A percentile compares a stretch with the other conserved stretches of the same genome.
Evolutionary conservation across 2,888 invertebrate genomes (phyloP).

Genomic region (Stenurella melanura): DNA sequence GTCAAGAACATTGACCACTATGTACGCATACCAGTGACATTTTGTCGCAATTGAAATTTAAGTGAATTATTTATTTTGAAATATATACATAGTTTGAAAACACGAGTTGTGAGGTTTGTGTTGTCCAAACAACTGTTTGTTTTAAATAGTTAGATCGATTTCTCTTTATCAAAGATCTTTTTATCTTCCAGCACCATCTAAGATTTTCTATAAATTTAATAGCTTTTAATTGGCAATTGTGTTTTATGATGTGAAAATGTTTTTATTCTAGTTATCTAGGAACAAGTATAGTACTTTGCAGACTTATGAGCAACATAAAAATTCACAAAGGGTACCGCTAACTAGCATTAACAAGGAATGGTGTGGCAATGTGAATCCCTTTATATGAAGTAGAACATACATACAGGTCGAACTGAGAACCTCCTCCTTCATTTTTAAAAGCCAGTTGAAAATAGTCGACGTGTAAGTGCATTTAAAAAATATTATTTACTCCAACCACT

Average conservation of each 20-base stretch:
- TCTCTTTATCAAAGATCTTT: background rate
- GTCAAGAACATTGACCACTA: background rate
- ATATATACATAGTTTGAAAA: background rate
- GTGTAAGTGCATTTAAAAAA: too few relatives aligned
- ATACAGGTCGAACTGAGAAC: too few relatives aligned
- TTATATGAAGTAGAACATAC: too few relatives aligned
- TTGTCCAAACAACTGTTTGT: background rate
- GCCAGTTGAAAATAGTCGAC: too few relatives aligned
- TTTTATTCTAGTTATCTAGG: background rate
- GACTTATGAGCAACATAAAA: too few relatives aligned
- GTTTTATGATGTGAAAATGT: background rate
- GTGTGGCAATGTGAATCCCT: too few relatives aligned
- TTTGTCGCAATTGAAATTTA: background rate
- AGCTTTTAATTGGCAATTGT: background rate
- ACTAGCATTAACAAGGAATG: too few relatives aligned
- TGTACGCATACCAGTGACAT: background rate
- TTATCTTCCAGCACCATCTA: background rate
- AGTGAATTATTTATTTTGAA: too few relatives aligned
- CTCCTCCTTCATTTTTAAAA: too few relatives aligned
- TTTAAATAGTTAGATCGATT: background rate
- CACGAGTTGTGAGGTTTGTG: background rate
- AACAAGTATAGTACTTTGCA: too few relatives aligned
- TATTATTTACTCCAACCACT: too few relatives aligned
- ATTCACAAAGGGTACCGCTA: too few relatives aligned
- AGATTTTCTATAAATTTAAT: conserved; percentile 3